Evolutionary conservation across 2,113 vertebrate genomes (phyloP).

Genomic region (Indri indri): DNA sequence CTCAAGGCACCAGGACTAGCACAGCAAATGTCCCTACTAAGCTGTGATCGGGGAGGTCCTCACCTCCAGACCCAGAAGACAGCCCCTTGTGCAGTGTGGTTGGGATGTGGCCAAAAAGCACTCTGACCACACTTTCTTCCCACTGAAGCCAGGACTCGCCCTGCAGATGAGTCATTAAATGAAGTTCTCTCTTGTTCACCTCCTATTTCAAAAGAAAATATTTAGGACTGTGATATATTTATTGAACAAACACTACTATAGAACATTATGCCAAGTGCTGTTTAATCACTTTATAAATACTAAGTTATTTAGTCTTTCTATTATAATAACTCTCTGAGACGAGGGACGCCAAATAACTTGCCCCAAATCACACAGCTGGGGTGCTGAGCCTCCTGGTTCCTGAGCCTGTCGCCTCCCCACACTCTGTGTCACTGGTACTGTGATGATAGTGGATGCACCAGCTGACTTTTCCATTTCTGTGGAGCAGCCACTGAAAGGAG

Average conservation of each 20-base stretch:
- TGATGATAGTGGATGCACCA: too few species aligned
- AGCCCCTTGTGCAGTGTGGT: not conserved
- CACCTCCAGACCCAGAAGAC: not conserved
- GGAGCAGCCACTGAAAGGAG: not conserved
- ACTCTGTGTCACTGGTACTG: not conserved
- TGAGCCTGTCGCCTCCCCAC: not conserved
- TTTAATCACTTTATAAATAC: not conserved
- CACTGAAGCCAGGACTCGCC: not conserved
- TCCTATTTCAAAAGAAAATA: not conserved
- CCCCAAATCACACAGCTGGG: not conserved
- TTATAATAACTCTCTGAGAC: not conserved
- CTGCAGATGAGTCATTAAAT: too few species aligned
- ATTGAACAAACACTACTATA: not conserved
- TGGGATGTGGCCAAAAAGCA: too few species aligned
- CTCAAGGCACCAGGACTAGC: not conserved
- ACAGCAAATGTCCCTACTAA: not conserved
- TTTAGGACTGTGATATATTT: not conserved
- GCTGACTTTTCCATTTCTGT: not conserved
- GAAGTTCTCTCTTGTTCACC: not conserved
- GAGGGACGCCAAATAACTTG: not conserved
- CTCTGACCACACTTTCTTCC: not conserved
- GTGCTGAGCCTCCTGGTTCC: not conserved
- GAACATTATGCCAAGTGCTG: not conserved
- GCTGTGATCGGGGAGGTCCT: not conserved
- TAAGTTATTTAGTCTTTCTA: not conserved